Evolutionary conservation across 2,113 vertebrate species (phyloP), one percentile per base, ranked within the genome.

Genomic region (Antennarius striatus): DNA sequence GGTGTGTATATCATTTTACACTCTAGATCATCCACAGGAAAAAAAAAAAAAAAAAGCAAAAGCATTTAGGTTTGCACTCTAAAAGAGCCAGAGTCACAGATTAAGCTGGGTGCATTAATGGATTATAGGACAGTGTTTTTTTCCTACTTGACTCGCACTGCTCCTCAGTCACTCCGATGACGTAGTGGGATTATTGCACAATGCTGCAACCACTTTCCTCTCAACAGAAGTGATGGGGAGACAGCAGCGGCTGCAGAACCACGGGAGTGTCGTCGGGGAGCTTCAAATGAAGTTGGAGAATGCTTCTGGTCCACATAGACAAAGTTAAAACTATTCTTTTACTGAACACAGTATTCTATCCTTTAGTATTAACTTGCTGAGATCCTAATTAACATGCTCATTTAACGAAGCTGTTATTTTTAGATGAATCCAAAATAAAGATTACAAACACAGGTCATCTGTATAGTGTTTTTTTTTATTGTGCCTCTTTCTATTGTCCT

Each of bases 61-160:
- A 64, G 83, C 82, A 82, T 86, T 90, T 82, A 83, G 82, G 75
- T 81, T 84, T 89, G 74, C 55, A 60, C 77, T 89, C 82, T 76
- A 88, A 78, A 85, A 67, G 56, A 67, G 73, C 66, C 71, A 79
- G 60, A 83, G 80, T 80, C 71, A 77, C 87, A 90, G 90, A 91
- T 91, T 92, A 90, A 90, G 73, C 69, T 16, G 49, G 67, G 70
- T 84, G 86, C 86, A 91, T 91, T 92, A 91, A 86, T 91, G 91
- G 88, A 92, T 93, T 90, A 91, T 75, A 14, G 74, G 68, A 79
- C 85, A 62, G 70, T 81, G 68, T 82, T 80, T 80, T 81, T 82
- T 79, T 73, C 68, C 70, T 66, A 16, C 84, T 88, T 68, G 64
- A 89, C 76, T 84, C 7, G 10, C 70, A 49, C 69, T 73, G 65